These are phyloP conservation scores for Chromoteleia sp. DNA, from an alignment of 2,888 invertebrate genomes.

Conservation along the genomic window DNA sequence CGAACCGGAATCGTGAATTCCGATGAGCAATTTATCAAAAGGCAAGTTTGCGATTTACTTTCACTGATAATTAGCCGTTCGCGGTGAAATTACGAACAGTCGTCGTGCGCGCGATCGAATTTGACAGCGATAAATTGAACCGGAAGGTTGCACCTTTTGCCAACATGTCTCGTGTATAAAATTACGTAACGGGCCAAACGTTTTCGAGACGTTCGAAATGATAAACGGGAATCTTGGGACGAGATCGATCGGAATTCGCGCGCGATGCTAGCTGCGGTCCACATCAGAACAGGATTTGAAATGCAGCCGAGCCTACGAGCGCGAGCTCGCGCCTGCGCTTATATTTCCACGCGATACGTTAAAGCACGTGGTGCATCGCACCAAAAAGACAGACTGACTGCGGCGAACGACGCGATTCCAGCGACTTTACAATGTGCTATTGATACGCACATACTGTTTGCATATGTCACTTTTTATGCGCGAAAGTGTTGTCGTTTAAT, in stretches of 20 bases:
- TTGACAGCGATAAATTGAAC: no score
- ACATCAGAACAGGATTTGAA: conserved; percentile 65
- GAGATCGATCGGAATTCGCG: conserved; percentile 54
- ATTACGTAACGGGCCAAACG: no score
- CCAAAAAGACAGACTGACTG: conserved; percentile 62
- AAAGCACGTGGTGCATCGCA: conserved; percentile 69
- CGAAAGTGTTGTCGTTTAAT: conserved; percentile 45
- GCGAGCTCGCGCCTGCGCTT: conserved; percentile 68
- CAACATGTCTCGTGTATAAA: no score
- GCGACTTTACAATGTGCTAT: conserved; percentile 63
- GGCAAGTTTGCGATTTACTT: no score
- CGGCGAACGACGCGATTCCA: conserved; percentile 55
- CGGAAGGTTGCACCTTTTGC: no score
- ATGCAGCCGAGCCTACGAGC: conserved; percentile 62
- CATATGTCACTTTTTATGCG: conserved; percentile 64
- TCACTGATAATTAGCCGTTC: no score
- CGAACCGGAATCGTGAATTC: no score
- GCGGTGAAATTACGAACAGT: no score
- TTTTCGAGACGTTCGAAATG: background rate
- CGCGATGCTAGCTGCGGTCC: conserved; percentile 60
- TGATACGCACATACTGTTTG: conserved; percentile 59
- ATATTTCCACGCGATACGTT: conserved; percentile 61
- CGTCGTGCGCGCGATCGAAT: no score
- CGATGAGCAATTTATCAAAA: no score
- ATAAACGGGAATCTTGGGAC: conserved; percentile 14